Conservation (phyloP, 2,113 vertebrate species). For the Rattus rattus region DNA sequence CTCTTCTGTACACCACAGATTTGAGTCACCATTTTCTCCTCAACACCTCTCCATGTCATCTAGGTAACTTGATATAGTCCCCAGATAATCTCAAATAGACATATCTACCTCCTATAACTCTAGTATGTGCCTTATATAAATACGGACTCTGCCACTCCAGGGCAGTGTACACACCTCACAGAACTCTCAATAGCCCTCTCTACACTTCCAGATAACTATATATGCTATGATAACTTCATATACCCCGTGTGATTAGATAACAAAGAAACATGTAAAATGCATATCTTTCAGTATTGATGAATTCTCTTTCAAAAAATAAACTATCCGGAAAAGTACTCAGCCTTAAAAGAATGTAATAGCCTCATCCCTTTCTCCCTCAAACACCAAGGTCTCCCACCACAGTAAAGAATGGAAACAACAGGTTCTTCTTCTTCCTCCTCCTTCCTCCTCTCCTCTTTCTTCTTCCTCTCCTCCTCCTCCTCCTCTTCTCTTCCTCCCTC, state of each 20-base stretch:
- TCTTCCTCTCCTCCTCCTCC: neutral
- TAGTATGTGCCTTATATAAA: neutral
- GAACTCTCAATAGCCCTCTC: neutral
- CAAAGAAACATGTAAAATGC: neutral
- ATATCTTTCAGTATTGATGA: neutral
- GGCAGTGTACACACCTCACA: too few species aligned
- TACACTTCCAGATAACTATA: neutral
- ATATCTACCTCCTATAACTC: neutral
- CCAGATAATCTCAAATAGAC: neutral
- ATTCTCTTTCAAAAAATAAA: conserved; percentile 23
- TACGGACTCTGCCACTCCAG: neutral
- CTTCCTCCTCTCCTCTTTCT: neutral
- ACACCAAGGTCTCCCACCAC: too few species aligned
- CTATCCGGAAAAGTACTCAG: neutral
- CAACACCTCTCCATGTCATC: neutral
- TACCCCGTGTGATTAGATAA: neutral
- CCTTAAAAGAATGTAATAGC: neutral
- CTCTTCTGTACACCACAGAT: neutral
- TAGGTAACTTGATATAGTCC: neutral
- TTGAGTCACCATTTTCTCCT: neutral
- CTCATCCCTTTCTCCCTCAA: neutral
- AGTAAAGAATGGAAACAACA: neutral
- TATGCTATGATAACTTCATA: neutral
- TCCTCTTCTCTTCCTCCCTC: neutral
- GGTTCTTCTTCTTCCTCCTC: neutral